These are phyloP conservation scores for Alaudala cheleensis DNA, from an alignment of 2,113 vertebrate species.

Conservation along the genomic window DNA sequence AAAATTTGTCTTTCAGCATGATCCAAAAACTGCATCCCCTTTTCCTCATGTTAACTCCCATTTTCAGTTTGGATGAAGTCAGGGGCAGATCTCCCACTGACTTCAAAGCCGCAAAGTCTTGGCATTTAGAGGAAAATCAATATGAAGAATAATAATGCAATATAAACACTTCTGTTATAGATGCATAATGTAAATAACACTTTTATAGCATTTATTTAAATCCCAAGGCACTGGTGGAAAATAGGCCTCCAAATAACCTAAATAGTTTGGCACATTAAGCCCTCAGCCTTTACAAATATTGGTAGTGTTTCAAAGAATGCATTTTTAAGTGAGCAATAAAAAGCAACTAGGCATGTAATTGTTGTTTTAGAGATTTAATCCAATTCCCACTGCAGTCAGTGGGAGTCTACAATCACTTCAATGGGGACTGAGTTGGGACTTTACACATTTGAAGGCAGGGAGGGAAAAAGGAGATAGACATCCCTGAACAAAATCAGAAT, in stretches of 20 bases:
- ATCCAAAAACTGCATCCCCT: not conserved
- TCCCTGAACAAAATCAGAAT: not conserved
- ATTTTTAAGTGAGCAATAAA: constrained; percentile 66
- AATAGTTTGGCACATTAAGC: constrained; percentile 36
- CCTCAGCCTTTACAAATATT: constrained; percentile 45
- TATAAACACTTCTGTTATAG: not conserved
- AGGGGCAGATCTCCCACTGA: not conserved
- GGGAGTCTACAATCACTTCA: not conserved
- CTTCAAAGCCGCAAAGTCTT: not conserved
- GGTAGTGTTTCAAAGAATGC: constrained; percentile 57
- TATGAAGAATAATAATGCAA: not conserved
- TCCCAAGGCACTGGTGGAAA: constrained; percentile 4
- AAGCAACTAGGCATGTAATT: constrained; percentile 63
- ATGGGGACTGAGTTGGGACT: not conserved
- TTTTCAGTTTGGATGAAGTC: not conserved
- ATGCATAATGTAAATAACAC: constrained; percentile 21
- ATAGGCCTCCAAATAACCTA: constrained; percentile 36
- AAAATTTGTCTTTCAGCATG: not conserved
- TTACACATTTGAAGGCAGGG: not conserved
- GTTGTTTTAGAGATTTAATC: constrained; percentile 47
- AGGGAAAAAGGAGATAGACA: not conserved
- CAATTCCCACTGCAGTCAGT: constrained; percentile 28
- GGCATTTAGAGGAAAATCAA: not conserved
- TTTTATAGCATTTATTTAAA: constrained; percentile 8
- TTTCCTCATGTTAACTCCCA: not conserved